Percentiles rank a stretch among this genome's conserved stretches.
Evolutionary conservation across 2,113 vertebrate species (phyloP).

Genomic region (Paradisaea rubra): DNA sequence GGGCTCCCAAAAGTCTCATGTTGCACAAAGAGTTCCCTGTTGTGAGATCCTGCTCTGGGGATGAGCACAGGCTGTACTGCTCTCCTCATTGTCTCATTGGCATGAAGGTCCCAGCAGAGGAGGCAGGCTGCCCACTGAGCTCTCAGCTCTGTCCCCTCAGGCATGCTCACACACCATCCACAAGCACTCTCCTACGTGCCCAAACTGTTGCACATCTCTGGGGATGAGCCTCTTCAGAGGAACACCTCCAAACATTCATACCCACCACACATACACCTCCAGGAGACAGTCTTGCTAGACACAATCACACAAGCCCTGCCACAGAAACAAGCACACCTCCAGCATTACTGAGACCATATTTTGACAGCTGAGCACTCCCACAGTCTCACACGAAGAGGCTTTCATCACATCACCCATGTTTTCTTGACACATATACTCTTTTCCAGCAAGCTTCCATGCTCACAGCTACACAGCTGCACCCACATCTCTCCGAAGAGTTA

Average conservation of each 20-base stretch:
- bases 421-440: background rate
- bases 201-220: background rate
- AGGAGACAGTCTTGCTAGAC: background rate
- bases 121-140: background rate
- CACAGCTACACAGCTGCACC: background rate
- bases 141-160: background rate
- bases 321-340: background rate
- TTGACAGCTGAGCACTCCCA: background rate
- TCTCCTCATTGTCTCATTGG: background rate
- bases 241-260: background rate
- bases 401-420: background rate
- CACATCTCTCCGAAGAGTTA: fast-evolving
- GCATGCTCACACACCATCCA: background rate
- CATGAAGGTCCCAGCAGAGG: background rate
- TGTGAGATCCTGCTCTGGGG: background rate
- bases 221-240: background rate
- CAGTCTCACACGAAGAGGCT: background rate
- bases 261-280: background rate
- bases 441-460: background rate
- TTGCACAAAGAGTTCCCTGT: background rate
- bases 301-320: background rate
- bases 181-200: background rate
- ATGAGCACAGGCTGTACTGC: background rate
- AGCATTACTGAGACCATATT: background rate
- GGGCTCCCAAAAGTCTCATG: fast-evolving